Evolutionary conservation across 2,797 vertebrate species (phyloP).

Genomic region (Cacajao melanocephalus): DNA sequence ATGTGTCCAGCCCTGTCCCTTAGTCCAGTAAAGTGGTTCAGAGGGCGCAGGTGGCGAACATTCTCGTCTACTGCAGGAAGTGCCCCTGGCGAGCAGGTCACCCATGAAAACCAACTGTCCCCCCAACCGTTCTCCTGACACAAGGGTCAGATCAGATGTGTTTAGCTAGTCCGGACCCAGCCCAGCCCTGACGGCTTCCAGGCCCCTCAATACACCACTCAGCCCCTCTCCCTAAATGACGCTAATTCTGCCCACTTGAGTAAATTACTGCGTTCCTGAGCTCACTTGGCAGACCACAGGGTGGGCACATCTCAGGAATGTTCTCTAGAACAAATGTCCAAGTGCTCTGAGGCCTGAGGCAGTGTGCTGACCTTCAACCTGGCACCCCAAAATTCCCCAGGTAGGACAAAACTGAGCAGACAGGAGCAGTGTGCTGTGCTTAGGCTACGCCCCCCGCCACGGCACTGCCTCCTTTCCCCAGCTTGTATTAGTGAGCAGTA

Average conservation of each 20-base stretch:
- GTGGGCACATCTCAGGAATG: too few species aligned
- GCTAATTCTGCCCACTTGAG: not conserved
- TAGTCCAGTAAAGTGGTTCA: not conserved
- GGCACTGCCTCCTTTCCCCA: not conserved
- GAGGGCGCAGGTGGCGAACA: constrained; percentile 37
- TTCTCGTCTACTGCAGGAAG: constrained; percentile 65
- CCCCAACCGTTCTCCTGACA: not conserved
- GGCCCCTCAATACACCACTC: not conserved
- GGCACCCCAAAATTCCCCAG: not conserved
- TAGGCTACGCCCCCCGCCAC: rapidly evolving
- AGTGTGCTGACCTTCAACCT: not conserved
- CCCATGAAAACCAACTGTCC: not conserved
- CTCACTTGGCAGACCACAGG: not conserved
- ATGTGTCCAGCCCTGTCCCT: not conserved
- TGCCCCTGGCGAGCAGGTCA: constrained; percentile 73
- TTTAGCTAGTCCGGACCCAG: not conserved
- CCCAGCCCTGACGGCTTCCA: not conserved
- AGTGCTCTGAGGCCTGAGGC: not conserved
- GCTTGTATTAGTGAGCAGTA: not conserved
- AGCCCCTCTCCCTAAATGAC: not conserved
- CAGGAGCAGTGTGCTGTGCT: rapidly evolving
- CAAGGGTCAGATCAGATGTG: not conserved
- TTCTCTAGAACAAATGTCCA: not conserved
- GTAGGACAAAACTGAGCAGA: rapidly evolving
- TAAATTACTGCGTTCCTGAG: not conserved